Base-by-base conservation (phyloP, 2,888 invertebrate genomes). In the Eupithecia centaureata region DNA sequence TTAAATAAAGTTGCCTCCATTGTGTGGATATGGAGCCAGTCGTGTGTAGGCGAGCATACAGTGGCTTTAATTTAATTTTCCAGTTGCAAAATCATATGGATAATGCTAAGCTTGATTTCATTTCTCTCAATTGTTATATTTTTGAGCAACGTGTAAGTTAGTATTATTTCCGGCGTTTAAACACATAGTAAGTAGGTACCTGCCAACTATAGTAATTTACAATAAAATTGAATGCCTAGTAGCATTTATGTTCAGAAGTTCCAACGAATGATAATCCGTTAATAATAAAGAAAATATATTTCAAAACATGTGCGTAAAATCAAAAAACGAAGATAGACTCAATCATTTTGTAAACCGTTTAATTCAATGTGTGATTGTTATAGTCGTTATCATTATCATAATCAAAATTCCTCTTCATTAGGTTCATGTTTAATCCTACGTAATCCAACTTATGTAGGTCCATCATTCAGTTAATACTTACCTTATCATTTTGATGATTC, bases 1-100 rank as follows among this genome's bases (percentile, higher is more conserved):
- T 78, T 82, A 72, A 72, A 75, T 82, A 72, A 72, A 75, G 76
- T 63, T 79, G 70, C 30, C 70, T 78, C 73, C 67, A 75, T 73
- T 69, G 58, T 71, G 57, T 57, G 15, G 22, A 15, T 38, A 58
- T 65, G 27, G 63, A 67, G 57, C 32, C 61, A 67, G 38, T 67
- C 64, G 57, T 73, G 65, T 62, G 57, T 62, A 61, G 33, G 33
- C 32, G n/a, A 32, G 22, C 18, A 15, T 10, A 33, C 15, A 51
- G 32, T 35, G 52, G 52, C 52, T 52, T 33, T 61, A 10, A 51
- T 61, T 30, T 13, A 30, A 57, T 57, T 57, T 61, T 61, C 33
- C 32, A 60, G 52, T 52, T 52, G 32, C 42, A 10, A 51, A 52
- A 52, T 27, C 30, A 52, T 61, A 15, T 3, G 22, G 18, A 22